A percentile compares a stretch with the other conserved stretches of the same genome.
phyloP scores from a whole-genome alignment of 2,113 vertebrate species.

The Haemorhous mexicanus region DNA sequence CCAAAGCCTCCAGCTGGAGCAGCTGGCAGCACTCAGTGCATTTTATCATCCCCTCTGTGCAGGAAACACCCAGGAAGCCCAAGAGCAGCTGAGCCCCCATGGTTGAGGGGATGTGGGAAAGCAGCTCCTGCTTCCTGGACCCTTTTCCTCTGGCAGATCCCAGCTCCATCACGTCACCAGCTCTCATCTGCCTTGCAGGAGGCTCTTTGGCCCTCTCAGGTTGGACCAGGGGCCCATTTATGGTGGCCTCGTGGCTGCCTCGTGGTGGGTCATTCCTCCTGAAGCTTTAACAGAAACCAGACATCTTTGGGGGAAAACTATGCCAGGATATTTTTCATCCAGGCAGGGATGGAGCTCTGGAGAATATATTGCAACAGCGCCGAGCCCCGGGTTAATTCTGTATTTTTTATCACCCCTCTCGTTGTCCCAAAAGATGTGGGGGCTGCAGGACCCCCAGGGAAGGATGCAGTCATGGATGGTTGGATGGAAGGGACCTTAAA shows the following conservation, averaged over 20 bases:
- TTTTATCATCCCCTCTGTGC: neutral
- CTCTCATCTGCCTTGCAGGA: neutral
- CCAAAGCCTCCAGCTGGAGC: neutral
- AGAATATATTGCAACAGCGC: neutral
- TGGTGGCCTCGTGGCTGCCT: conserved; percentile 1
- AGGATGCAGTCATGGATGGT: accelerated
- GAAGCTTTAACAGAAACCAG: conserved; percentile 8
- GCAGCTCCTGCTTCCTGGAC: neutral
- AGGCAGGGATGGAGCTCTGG: neutral
- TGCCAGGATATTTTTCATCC: neutral
- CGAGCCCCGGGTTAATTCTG: neutral
- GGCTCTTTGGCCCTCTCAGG: neutral
- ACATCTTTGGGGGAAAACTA: neutral
- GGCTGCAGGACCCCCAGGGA: neutral
- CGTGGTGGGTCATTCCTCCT: neutral
- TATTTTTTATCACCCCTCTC: neutral
- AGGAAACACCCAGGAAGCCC: neutral
- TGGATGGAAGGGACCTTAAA: neutral
- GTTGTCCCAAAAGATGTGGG: neutral
- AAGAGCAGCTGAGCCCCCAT: neutral
- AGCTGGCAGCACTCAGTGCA: accelerated
- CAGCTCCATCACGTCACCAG: neutral
- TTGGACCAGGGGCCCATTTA: neutral
- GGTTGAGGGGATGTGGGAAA: neutral
- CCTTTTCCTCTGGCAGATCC: neutral